Conservation (phyloP, 2,113 vertebrate genomes). For the Gavia stellata region DNA sequence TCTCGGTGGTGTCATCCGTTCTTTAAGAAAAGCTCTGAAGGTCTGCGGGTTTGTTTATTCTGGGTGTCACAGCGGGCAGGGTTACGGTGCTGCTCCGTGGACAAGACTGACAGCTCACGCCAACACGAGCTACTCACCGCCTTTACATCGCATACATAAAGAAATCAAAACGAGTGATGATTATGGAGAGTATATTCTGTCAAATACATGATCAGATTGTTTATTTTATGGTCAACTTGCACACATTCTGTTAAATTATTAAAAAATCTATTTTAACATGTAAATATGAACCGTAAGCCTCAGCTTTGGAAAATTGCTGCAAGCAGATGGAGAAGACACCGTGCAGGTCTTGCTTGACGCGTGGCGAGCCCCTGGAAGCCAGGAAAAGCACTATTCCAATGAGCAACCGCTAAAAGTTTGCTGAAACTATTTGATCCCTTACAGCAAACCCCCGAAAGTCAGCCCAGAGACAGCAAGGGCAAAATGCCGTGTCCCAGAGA, state of each 20-base stretch:
- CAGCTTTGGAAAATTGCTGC: not conserved
- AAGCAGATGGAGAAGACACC: not conserved
- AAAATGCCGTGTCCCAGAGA: rapidly evolving
- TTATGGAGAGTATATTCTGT: not conserved
- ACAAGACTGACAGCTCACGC: conserved; percentile 56
- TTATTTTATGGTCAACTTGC: not conserved
- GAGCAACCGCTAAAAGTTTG: not conserved
- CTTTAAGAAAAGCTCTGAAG: conserved; percentile 56
- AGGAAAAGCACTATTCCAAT: not conserved
- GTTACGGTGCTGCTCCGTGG: conserved; percentile 67
- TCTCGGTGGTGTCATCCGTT: conserved; percentile 73
- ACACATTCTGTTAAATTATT: not conserved
- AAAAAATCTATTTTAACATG: not conserved
- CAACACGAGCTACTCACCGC: conserved; percentile 50
- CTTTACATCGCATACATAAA: not conserved
- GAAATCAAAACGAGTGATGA: conserved; percentile 50
- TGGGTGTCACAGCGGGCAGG: conserved; percentile 52
- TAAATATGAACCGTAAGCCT: not conserved
- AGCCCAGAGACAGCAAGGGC: too few relatives aligned
- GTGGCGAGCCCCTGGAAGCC: too few relatives aligned
- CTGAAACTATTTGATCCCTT: not conserved
- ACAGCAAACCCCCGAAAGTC: rapidly evolving
- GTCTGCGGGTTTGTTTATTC: conserved; percentile 35
- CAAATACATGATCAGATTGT: not conserved
- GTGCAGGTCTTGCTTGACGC: not conserved